Conservation (phyloP, 2,113 vertebrate genomes). For the Miniopterus natalensis region DNA sequence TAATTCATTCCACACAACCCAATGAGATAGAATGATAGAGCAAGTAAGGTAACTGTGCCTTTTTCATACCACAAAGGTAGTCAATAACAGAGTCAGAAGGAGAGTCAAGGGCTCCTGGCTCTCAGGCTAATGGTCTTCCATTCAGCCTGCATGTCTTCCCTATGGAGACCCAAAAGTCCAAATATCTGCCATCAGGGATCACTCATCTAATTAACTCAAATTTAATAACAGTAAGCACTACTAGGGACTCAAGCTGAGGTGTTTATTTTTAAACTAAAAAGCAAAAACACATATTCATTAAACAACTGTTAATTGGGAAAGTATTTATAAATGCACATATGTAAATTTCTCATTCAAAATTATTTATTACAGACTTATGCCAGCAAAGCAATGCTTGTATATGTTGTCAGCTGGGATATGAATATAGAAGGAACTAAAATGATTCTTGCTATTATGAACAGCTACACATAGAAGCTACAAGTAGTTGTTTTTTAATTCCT, state of each 20-base stretch:
- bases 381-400: conserved; percentile 29
- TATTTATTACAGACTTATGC: conserved; percentile 25
- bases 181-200: background rate
- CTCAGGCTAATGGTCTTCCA: background rate
- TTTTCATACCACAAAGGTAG: background rate
- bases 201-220: background rate
- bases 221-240: background rate
- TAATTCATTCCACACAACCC: background rate
- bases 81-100: background rate
- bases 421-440: conserved; percentile 43
- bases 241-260: background rate
- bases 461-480: background rate
- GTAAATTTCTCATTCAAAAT: conserved; percentile 31
- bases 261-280: conserved; percentile 11
- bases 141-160: background rate
- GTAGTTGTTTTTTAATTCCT: background rate
- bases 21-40: background rate
- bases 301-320: background rate
- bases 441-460: conserved; percentile 33
- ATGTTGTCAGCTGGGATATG: background rate
- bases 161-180: background rate
- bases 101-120: background rate
- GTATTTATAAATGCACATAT: background rate
- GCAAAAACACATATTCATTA: conserved; percentile 13
- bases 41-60: background rate